Evolutionary conservation across 2,113 vertebrate genomes (phyloP), one percentile per base, ranked within the genome.

Genomic region (Heliornis fulica): DNA sequence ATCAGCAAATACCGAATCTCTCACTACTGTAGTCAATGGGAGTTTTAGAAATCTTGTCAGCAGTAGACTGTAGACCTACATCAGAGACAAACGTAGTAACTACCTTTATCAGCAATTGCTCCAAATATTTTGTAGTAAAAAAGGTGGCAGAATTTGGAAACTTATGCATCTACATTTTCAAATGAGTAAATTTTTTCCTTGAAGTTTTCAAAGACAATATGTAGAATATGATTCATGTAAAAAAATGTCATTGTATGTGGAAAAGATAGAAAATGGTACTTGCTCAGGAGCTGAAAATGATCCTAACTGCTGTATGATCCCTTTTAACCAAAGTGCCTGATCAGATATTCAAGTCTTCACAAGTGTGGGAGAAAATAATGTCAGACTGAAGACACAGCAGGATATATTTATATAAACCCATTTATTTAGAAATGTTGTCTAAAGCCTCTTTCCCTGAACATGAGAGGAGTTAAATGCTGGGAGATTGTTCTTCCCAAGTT

Each of bases 81-180:
- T 36, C 16, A 56, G 61, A 11, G 18, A 45, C 11, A 94, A 36
- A 43, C 59, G 20, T 40, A n/a, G 5, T n/a, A 68, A 45, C 8
- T 40, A 13, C 13, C 11, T 65, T 59, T 41, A 45, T 66, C 38
- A 51, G 17, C 41, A 71, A 7, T n/a, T 78, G 34, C 15, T 82
- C 21, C 29, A 63, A 75, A 34, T 71, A 43, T 13, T 32, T 41
- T 65, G 36, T 17, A 75, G 32, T 51, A 61, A 57, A 54, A 41
- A 40, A 92, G 60, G 21, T 32, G 26, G 29, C 56, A 93, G 41
- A 87, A 78, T 83, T 78, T 93, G 34, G 28, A 89, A 93, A 78
- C 34, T 34, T 71, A 38, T 0, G 0, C 1, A 1, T 7, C 38
- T 63, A 6, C 8, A 13, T 50, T 75, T 87, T 74, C 32, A 81